Conservation (phyloP, 2,888 invertebrate species). For the Petrolisthes manimaculis region DNA sequence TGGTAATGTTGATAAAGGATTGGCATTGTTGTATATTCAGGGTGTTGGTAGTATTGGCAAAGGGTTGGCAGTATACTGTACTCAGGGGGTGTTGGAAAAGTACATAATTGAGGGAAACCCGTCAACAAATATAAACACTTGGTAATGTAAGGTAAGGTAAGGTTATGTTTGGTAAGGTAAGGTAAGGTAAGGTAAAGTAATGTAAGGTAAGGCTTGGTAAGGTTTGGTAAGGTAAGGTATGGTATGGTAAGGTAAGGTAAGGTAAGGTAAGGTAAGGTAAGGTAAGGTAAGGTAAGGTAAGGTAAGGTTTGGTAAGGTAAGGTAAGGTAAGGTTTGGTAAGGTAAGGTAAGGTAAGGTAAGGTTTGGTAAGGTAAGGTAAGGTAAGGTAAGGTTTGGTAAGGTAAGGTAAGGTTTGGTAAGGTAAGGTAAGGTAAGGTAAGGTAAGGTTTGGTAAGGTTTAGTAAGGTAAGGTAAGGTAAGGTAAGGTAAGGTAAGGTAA, state of each 20-base stretch:
- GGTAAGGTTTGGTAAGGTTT: too few relatives aligned
- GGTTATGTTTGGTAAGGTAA: too few relatives aligned
- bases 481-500: too few relatives aligned
- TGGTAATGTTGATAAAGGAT: too few relatives aligned
- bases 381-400: not conserved
- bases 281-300: not conserved
- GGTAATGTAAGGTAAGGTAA: too few relatives aligned
- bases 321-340: not conserved
- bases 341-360: not conserved
- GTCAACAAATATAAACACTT: too few relatives aligned
- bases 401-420: too few relatives aligned
- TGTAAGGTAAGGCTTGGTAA: not conserved
- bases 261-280: not conserved
- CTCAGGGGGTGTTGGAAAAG: too few relatives aligned
- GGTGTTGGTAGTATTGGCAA: not conserved
- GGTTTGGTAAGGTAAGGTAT: not conserved
- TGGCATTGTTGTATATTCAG: not conserved
- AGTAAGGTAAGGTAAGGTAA: too few relatives aligned
- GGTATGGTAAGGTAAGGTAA: not conserved
- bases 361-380: not conserved
- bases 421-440: too few relatives aligned
- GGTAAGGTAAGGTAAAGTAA: not conserved
- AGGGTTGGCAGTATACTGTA: too few relatives aligned
- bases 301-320: not conserved
- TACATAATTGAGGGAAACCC: too few relatives aligned